Evolutionary conservation across 2,888 invertebrate genomes (phyloP), one percentile per base, ranked within the genome.

Genomic region (Andrena dorsata): DNA sequence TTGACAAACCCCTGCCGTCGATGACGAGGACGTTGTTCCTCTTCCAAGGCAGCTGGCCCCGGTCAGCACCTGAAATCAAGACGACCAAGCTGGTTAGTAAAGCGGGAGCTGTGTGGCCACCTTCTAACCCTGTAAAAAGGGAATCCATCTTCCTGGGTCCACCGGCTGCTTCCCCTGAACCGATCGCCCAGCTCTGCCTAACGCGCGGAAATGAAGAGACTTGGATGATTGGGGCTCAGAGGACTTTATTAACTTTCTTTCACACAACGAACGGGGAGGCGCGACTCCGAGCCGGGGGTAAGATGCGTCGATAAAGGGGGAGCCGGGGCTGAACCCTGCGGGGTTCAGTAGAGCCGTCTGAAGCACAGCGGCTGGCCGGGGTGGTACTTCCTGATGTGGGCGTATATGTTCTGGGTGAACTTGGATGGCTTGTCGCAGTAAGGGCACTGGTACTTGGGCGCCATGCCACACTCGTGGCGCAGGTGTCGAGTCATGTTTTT

Each of bases 361-460:
- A 90, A 86, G 76, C 69, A 85, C 20, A 88, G 41, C 26, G 51
- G 76, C 35, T 86, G 68, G n/a, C 88, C 84, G 5, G 90, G 88
- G 73, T 92, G 92, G 69, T 90, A 83, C 41, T 88, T 89, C 76
- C 91, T 85, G 72, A 92, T 87, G 75, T 92, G 92, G 13, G 90
- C 89, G 73, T 92, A 91, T 82, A 92, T 84, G 74, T 91, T 91
- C 80, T 91, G 90, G 13, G 89, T 88, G 53, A 91, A 91, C 71
- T 92, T 90, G 63, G 90, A 90, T 4, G 88, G 84, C 76, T 92
- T 90, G 32, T 89, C 88, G 85, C 94, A 94, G 75, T 92, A 90
- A 0, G 92, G 92, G 77, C 94, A 94, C 80, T 91, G 89, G 78
- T 93, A 94, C 84, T 92, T 90, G 16, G 94, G 92, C 30, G 90